phyloP scores from a whole-genome alignment of 2,888 invertebrate species.

The Coelinius sp. region DNA sequence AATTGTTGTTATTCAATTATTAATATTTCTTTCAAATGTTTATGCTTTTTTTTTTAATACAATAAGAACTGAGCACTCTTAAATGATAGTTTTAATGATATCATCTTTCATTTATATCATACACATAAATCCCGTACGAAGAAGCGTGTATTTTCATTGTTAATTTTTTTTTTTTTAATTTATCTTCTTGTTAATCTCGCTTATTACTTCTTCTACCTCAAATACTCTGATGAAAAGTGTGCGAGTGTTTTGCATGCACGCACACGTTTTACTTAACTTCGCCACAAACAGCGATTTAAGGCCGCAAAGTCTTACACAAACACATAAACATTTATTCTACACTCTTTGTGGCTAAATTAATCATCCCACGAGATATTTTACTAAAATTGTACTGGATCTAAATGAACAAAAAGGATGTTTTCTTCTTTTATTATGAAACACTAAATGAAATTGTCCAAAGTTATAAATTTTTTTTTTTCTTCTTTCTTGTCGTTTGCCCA shows the following conservation, averaged over 20 bases:
- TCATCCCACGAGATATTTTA: constrained; percentile 16
- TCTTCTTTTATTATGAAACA: constrained; percentile 1
- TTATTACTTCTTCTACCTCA: background rate
- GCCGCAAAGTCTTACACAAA: constrained; percentile 50
- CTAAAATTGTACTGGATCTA: constrained; percentile 25
- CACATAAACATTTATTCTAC: constrained; percentile 48
- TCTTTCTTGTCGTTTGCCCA: background rate
- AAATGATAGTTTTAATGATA: constrained; percentile 55
- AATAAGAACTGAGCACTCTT: constrained; percentile 47
- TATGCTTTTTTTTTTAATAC: constrained; percentile 31
- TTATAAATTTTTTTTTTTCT: constrained; percentile 15
- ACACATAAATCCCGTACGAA: constrained; percentile 45
- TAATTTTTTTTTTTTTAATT: constrained; percentile 17
- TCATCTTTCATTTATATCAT: constrained; percentile 56
- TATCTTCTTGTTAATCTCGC: constrained; percentile 1
- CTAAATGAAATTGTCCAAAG: constrained; percentile 13
- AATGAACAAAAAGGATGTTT: constrained; percentile 22
- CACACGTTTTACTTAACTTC: constrained; percentile 21
- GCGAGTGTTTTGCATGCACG: constrained; percentile 12
- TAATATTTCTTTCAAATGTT: background rate
- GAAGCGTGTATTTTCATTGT: constrained; percentile 29
- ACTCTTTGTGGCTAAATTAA: constrained; percentile 47
- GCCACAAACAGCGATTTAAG: constrained; percentile 54
- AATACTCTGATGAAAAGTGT: background rate
- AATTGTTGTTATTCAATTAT: constrained; percentile 12